Conservation (phyloP, 2,113 vertebrate species). For the human (Homo sapiens) region DNA sequence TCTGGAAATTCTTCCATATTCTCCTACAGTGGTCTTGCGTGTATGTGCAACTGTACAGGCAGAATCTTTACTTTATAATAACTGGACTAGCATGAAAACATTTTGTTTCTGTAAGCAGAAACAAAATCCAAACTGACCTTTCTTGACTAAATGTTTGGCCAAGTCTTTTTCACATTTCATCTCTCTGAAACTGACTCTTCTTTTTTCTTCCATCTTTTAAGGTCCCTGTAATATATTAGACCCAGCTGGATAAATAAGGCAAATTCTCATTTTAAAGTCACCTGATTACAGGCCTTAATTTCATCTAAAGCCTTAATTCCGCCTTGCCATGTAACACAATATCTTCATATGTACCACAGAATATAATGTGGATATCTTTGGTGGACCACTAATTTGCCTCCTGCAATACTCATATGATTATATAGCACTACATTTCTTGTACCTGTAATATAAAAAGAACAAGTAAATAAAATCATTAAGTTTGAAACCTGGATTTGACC, state of each 20-base stretch:
- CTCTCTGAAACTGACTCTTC: neutral
- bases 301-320: neutral
- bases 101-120: neutral
- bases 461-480: slow-evolving; percentile 12
- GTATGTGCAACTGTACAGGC: too few relatives aligned
- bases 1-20: neutral
- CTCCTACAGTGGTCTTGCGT: neutral
- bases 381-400: neutral
- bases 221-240: neutral
- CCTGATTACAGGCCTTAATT: neutral
- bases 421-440: slow-evolving; percentile 21
- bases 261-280: neutral
- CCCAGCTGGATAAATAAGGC: neutral
- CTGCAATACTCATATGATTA: neutral
- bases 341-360: neutral
- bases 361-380: neutral
- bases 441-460: neutral
- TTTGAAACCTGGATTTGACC: slow-evolving; percentile 24
- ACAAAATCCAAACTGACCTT: neutral
- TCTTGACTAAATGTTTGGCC: neutral
- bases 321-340: neutral
- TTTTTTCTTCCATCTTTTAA: neutral
- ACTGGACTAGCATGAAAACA: neutral
- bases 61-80: neutral
- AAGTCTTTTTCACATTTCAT: neutral